Conservation (phyloP, 2,797 vertebrate genomes). For the Acipenser oxyrinchus region DNA sequence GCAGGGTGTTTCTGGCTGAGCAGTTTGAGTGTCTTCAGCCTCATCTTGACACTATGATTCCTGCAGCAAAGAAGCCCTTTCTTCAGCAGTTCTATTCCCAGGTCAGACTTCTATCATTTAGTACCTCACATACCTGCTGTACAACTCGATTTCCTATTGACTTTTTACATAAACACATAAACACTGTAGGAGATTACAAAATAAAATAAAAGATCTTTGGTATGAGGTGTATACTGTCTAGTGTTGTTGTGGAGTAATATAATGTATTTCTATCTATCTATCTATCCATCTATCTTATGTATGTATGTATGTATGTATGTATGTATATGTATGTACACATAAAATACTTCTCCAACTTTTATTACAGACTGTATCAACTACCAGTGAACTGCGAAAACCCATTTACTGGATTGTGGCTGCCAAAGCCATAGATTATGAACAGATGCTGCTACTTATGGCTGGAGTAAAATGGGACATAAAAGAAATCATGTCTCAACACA, state of each 20-base stretch:
- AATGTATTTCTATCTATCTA: too few relatives aligned
- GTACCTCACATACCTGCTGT: background rate
- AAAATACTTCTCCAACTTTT: conserved; percentile 25
- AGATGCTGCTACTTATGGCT: conserved; percentile 89
- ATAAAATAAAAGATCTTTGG: too few relatives aligned
- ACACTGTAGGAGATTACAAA: too few relatives aligned
- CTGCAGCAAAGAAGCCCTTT: conserved; percentile 93
- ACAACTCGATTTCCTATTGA: too few relatives aligned
- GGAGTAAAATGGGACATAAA: conserved; percentile 97
- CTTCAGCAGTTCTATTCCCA: conserved; percentile 98
- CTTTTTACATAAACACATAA: too few relatives aligned
- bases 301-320: too few relatives aligned
- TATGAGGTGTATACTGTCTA: too few relatives aligned
- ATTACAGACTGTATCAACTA: conserved; percentile 89
- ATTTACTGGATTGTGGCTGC: conserved; percentile 98
- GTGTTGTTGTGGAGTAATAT: too few relatives aligned
- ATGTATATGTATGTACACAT: background rate
- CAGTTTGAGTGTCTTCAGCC: conserved; percentile 94
- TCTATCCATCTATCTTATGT: too few relatives aligned
- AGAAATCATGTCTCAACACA: conserved; percentile 99
- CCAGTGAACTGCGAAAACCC: conserved; percentile 91
- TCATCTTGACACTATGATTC: conserved; percentile 94
- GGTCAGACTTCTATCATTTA: conserved; percentile 52
- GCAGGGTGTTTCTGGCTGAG: conserved; percentile 91
- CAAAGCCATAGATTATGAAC: conserved; percentile 96